Conservation (phyloP, 2,888 invertebrate genomes). For the Disparrhopalites patrizii region DNA sequence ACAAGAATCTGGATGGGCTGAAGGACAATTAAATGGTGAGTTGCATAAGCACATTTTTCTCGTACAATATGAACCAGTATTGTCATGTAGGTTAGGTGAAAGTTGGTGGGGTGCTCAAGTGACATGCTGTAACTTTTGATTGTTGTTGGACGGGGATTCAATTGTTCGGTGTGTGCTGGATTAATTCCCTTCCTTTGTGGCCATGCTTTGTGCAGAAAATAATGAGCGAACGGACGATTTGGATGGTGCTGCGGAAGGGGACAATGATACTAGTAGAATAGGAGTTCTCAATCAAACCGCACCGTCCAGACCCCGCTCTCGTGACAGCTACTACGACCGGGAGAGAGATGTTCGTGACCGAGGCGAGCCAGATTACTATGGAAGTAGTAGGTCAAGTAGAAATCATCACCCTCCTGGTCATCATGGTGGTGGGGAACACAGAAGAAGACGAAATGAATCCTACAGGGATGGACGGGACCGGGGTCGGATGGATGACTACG, state of each 20-base stretch:
- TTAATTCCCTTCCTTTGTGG: not conserved
- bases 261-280: slow-evolving; percentile 23
- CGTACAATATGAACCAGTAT: not conserved
- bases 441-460: slow-evolving; percentile 25
- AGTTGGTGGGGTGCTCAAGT: not conserved
- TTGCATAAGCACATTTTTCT: not conserved
- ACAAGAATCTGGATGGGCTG: slow-evolving; percentile 23
- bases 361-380: slow-evolving; percentile 31
- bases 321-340: slow-evolving; percentile 33
- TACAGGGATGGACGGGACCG: slow-evolving; percentile 29
- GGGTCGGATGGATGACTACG: slow-evolving; percentile 12
- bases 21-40: slow-evolving; percentile 28
- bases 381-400: slow-evolving; percentile 31
- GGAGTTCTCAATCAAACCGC: slow-evolving; percentile 12
- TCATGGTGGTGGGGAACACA: slow-evolving; percentile 12
- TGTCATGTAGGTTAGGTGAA: not conserved
- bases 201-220: slow-evolving; percentile 5
- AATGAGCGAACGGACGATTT: slow-evolving; percentile 26
- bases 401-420: slow-evolving; percentile 22
- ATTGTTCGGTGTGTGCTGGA: not conserved
- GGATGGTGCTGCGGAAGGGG: slow-evolving; percentile 29
- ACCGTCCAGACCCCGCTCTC: slow-evolving; percentile 27
- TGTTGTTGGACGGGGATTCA: not conserved
- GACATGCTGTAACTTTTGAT: too few relatives aligned
- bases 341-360: slow-evolving; percentile 36